Percentiles rank a stretch among this genome's conserved stretches.
Conservation (phyloP, 2,888 invertebrate species). For the Leptinotarsa haldemani region DNA sequence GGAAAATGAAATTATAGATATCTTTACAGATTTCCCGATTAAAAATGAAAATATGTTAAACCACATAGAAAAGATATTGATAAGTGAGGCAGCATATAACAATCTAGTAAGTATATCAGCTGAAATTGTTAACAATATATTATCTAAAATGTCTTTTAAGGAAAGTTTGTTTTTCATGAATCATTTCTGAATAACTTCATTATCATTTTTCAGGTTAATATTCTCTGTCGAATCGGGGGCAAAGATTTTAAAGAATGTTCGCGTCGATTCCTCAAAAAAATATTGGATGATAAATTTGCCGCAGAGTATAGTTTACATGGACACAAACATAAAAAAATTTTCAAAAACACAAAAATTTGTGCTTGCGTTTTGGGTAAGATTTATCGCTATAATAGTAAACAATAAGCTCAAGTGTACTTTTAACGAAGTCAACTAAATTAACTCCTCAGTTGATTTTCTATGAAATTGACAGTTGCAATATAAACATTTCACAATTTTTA, state of each 20-base stretch:
- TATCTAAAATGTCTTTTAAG: background rate
- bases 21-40: slow-evolving; percentile 4
- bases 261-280: slow-evolving; percentile 9
- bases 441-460: background rate
- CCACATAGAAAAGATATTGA: slow-evolving; percentile 5
- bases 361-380: slow-evolving; percentile 11
- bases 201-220: slow-evolving; percentile 11
- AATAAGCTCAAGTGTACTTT: background rate
- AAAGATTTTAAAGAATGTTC: slow-evolving; percentile 15
- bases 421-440: background rate
- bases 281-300: slow-evolving; percentile 15
- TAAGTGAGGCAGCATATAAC: slow-evolving; percentile 4
- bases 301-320: slow-evolving; percentile 4
- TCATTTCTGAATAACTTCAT: background rate
- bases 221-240: slow-evolving; percentile 7
- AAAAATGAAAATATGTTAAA: slow-evolving; percentile 12
- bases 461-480: background rate
- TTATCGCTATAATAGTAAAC: background rate
- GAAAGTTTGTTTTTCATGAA: background rate
- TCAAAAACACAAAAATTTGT: slow-evolving; percentile 10
- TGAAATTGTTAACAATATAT: background rate
- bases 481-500: background rate
- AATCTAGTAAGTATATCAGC: slow-evolving; percentile 14
- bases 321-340: slow-evolving; percentile 6
- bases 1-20: slow-evolving; percentile 7